Percentiles rank a stretch among this genome's conserved stretches.
These are phyloP conservation scores for Clupea harengus DNA, from an alignment of 2,113 vertebrate species.

Conservation along the genomic window DNA sequence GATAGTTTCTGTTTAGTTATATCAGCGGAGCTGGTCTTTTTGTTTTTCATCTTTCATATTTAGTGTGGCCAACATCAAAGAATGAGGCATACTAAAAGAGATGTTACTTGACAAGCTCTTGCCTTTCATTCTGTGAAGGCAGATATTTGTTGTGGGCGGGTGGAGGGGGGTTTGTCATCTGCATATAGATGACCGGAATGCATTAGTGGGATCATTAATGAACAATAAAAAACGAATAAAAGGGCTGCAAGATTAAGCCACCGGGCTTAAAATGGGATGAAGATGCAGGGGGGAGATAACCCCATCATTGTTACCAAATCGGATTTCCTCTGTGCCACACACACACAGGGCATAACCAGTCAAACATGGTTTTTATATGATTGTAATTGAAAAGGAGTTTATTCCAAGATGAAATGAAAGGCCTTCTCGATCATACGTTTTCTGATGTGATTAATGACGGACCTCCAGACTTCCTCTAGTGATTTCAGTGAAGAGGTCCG, in stretches of 20 bases:
- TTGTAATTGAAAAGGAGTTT: slow-evolving; percentile 63
- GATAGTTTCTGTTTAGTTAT: background rate
- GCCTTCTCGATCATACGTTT: slow-evolving; percentile 46
- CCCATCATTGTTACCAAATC: slow-evolving; percentile 36
- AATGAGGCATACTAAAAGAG: background rate
- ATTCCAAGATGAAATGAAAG: slow-evolving; percentile 55
- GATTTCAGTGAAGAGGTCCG: background rate
- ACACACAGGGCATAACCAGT: slow-evolving; percentile 32
- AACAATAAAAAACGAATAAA: slow-evolving; percentile 50
- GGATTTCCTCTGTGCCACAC: slow-evolving; percentile 33
- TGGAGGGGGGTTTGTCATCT: slow-evolving; percentile 43
- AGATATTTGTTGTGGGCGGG: slow-evolving; percentile 32
- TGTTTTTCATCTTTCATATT: slow-evolving; percentile 15
- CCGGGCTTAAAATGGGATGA: slow-evolving; percentile 21
- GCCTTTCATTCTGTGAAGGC: slow-evolving; percentile 33
- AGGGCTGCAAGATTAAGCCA: slow-evolving; percentile 32
- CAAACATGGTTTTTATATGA: slow-evolving; percentile 50
- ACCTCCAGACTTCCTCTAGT: background rate
- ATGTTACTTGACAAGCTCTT: background rate
- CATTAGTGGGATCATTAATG: slow-evolving; percentile 59
- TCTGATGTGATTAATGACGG: slow-evolving; percentile 46
- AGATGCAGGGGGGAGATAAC: slow-evolving; percentile 37
- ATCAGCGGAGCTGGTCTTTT: background rate
- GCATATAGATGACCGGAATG: slow-evolving; percentile 59
- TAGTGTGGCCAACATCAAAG: background rate